A percentile compares a stretch with the other conserved stretches of the same genome.
phyloP scores from a whole-genome alignment of 2,797 vertebrate species.

The Pitangus sulphuratus region DNA sequence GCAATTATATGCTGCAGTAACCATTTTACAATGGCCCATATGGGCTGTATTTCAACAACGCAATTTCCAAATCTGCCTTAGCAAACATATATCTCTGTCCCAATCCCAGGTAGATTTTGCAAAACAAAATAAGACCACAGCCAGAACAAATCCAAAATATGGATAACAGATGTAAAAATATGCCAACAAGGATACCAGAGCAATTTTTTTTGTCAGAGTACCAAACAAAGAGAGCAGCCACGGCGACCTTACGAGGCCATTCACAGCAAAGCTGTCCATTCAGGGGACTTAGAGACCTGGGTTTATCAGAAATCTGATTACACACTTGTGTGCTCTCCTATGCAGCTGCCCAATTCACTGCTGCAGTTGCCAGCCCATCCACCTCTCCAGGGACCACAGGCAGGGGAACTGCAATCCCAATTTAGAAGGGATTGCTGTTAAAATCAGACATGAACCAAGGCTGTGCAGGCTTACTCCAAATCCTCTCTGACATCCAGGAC shows the following conservation, averaged over 20 bases:
- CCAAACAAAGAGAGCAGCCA: slow-evolving; percentile 41
- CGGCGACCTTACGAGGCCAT: slow-evolving; percentile 19
- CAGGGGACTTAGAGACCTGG: slow-evolving; percentile 4
- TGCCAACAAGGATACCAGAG: slow-evolving; percentile 31
- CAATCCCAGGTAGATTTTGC: slow-evolving; percentile 70
- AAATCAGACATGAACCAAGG: not conserved
- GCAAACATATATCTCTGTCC: slow-evolving; percentile 74
- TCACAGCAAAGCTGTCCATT: slow-evolving; percentile 47
- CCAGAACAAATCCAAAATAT: slow-evolving; percentile 63
- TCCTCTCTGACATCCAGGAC: not conserved
- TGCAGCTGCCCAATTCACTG: slow-evolving; percentile 29
- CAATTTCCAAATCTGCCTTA: slow-evolving; percentile 82
- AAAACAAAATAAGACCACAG: slow-evolving; percentile 60
- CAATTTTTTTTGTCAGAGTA: slow-evolving; percentile 17
- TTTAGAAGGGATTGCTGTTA: not conserved
- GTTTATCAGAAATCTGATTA: slow-evolving; percentile 46
- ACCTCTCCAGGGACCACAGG: not conserved
- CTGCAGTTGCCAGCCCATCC: not conserved
- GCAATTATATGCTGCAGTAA: slow-evolving; percentile 81
- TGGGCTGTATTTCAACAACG: slow-evolving; percentile 79
- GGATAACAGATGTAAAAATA: slow-evolving; percentile 66
- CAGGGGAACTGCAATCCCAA: not conserved
- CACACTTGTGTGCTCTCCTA: not conserved
- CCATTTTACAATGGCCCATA: slow-evolving; percentile 76
- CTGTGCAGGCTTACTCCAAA: fast-evolving